Conservation (phyloP, 2,888 invertebrate genomes). For the Mayetiola destructor region DNA sequence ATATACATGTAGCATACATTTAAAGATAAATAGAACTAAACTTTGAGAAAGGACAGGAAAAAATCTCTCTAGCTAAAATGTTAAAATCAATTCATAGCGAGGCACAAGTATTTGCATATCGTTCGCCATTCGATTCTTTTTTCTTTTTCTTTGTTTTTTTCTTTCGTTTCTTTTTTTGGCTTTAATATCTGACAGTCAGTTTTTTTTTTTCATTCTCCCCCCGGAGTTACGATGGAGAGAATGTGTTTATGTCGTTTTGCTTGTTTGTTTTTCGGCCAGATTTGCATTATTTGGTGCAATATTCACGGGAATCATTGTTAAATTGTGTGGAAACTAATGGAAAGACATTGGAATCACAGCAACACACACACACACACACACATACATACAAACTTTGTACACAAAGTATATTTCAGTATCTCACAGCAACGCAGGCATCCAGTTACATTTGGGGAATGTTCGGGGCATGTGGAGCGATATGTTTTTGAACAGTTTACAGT, state of each 20-base stretch:
- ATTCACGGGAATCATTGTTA: slow-evolving; percentile 2
- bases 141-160: not conserved
- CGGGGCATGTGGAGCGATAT: too few relatives aligned
- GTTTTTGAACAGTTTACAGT: too few relatives aligned
- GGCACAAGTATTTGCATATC: not conserved
- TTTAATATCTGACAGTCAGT: too few relatives aligned
- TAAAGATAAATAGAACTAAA: not conserved
- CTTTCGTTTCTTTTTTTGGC: too few relatives aligned
- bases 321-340: slow-evolving; percentile 9
- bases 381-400: too few relatives aligned
- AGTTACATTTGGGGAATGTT: too few relatives aligned
- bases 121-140: not conserved
- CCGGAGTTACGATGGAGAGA: too few relatives aligned
- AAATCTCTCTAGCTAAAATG: too few relatives aligned
- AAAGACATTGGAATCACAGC: not conserved
- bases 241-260: not conserved
- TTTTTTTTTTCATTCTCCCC: too few relatives aligned
- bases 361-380: not conserved
- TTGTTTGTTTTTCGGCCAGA: not conserved
- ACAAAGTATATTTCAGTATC: too few relatives aligned
- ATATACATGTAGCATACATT: not conserved
- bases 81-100: too few relatives aligned
- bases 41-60: not conserved
- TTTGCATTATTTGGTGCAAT: slow-evolving; percentile 8
- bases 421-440: too few relatives aligned